Conservation (phyloP, 1,140 invertebrate genomes). For the Scylla paramamosain region DNA sequence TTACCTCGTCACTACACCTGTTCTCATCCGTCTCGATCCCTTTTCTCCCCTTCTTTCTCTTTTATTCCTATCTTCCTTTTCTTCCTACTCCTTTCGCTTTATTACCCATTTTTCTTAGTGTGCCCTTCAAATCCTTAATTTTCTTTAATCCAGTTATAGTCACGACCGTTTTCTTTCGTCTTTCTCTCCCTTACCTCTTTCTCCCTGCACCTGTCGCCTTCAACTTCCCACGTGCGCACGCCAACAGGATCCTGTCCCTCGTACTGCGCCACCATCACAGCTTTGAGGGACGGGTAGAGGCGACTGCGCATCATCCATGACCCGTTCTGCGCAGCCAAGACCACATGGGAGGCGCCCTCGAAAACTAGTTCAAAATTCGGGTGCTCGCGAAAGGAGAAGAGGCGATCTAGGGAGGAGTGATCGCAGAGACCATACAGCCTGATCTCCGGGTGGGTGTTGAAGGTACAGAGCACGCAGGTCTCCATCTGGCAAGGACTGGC, state of each 20-base stretch:
- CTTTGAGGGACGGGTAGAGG: background rate
- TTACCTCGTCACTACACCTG: too few relatives aligned
- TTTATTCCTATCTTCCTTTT: background rate
- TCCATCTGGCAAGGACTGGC: conserved; percentile 52
- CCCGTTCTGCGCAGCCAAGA: background rate
- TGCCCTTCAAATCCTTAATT: too few relatives aligned
- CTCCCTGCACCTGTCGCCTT: background rate
- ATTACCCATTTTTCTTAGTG: too few relatives aligned
- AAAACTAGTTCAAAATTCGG: background rate
- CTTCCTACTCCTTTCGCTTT: too few relatives aligned
- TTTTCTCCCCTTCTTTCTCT: background rate
- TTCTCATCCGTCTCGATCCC: background rate
- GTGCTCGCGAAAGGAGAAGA: background rate
- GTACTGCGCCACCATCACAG: background rate
- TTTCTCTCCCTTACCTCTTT: too few relatives aligned
- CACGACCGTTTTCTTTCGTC: background rate
- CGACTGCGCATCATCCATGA: conserved; percentile 40
- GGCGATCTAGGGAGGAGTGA: background rate
- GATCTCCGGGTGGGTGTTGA: conserved; percentile 5
- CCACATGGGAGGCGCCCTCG: conserved; percentile 36
- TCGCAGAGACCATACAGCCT: conserved; percentile 32
- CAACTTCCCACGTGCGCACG: background rate
- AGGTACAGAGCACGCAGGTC: background rate
- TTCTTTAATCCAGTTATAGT: too few relatives aligned
- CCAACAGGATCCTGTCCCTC: background rate